Evolutionary conservation across 2,797 vertebrate species (phyloP), one percentile per base, ranked within the genome.

Genomic region (Chloroceryle inda): DNA sequence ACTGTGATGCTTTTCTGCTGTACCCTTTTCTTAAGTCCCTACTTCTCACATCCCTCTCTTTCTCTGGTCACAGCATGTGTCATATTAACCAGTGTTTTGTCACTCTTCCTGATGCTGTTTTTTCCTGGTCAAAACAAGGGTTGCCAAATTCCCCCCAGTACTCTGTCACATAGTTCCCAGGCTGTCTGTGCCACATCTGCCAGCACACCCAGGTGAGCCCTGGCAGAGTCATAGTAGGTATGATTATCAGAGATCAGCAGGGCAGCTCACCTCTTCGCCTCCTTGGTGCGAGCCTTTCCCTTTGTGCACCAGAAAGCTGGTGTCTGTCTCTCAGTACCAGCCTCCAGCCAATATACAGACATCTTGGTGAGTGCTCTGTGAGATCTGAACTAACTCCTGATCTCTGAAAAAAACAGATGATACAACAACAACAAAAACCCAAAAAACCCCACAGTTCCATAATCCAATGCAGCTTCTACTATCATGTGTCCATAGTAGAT

Each of bases 251-350:
- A 24, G 19, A 8, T 21, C 31, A 33, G 5, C 26, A 40, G 20
- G 19, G 40, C 52, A 31, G 18, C 31, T 45, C n/a, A 24, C 26
- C 13, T 63, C 45, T 27, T 45, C n/a, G 21, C 26, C 13, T 63
- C 45, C 1, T 1, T 20, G 27, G 11, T 49, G 64, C 0, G 0
- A 78, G 23, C 14, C 1, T 1, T 37, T 45, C 31, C 35, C 14
- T 64, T 64, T 44, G 16, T 0, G 3, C 20, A 31, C 6, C 13
- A 73, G 55, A 73, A 71, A 37, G 4, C 2, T 1, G 0, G 9
- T 20, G 23, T 6, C 27, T 68, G n/a, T 27, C 50, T 77, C 23
- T 49, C 49, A 73, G 24, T 40, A 31, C 47, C 38, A 52, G 23
- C 24, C 23, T 55, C 50, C 55, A 68, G 31, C 37, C 11, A 21